phyloP scores from a whole-genome alignment of 2,797 vertebrate species.

The Hoplostethus atlanticus region DNA sequence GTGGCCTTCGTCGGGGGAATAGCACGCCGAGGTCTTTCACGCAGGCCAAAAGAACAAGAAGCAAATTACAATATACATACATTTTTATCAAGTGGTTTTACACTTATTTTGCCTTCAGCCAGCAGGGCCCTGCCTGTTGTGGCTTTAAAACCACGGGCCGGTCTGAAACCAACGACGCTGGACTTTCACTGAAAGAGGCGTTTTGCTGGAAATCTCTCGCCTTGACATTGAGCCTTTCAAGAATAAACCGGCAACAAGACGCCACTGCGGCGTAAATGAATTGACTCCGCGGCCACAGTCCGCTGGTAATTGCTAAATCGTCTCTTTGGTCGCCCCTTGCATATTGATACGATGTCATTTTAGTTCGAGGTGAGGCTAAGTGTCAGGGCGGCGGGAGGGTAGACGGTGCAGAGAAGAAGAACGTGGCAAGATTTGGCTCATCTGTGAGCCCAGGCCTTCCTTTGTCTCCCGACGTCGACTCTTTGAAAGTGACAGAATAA shows the following conservation, averaged over 20 bases:
- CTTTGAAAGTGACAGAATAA: constrained; percentile 86
- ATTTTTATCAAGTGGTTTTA: too few species aligned
- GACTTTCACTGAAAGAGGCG: constrained; percentile 16
- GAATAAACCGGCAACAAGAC: constrained; percentile 13
- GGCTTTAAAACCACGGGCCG: too few species aligned
- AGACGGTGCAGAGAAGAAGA: constrained; percentile 57
- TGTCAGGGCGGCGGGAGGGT: constrained; percentile 58
- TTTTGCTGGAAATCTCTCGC: not conserved
- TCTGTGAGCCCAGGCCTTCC: constrained; percentile 81
- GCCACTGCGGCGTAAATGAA: constrained; percentile 37
- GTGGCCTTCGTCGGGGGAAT: too few species aligned
- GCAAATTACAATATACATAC: too few species aligned
- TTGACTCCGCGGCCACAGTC: constrained; percentile 60
- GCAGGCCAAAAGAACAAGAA: not conserved
- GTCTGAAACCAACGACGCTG: not conserved
- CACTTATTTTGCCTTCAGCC: too few species aligned
- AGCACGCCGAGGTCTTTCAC: too few species aligned
- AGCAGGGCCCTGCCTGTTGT: too few species aligned
- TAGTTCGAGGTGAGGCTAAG: constrained; percentile 65
- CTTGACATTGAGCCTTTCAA: constrained; percentile 19
- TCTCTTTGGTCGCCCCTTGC: constrained; percentile 49
- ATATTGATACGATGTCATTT: constrained; percentile 69
- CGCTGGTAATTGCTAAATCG: constrained; percentile 65
- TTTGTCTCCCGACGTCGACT: constrained; percentile 75
- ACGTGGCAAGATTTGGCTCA: constrained; percentile 82